Evolutionary conservation across 2,113 vertebrate genomes (phyloP).

Genomic region (Carassius gibelio): DNA sequence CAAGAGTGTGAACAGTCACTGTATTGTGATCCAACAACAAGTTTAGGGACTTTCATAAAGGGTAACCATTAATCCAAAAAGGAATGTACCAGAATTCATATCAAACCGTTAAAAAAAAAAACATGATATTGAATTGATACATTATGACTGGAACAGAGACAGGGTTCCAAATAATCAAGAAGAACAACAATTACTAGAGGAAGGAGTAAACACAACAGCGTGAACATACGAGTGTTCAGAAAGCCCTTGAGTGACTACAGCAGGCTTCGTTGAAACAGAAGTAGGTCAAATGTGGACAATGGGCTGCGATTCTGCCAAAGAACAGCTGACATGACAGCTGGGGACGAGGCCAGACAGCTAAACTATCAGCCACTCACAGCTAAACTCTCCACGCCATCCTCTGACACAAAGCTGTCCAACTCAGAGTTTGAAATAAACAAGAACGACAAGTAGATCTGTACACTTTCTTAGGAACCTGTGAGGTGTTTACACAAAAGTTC

Average conservation of each 20-base stretch:
- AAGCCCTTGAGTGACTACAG: conserved; percentile 58
- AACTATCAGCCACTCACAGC: conserved; percentile 31
- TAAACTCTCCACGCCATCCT: background rate
- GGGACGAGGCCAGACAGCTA: conserved; percentile 62
- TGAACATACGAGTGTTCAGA: conserved; percentile 32
- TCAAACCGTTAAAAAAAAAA: background rate
- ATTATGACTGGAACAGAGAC: background rate
- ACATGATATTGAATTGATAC: background rate
- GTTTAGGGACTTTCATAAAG: background rate
- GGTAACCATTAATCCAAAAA: background rate
- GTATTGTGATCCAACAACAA: background rate
- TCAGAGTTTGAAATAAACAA: background rate
- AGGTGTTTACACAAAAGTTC: too few relatives aligned
- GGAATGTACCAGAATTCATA: background rate
- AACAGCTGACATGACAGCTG: conserved; percentile 71
- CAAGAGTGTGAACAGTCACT: background rate
- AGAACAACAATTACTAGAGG: conserved; percentile 22
- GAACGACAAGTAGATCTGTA: background rate
- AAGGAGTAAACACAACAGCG: conserved; percentile 14
- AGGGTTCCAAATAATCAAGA: background rate
- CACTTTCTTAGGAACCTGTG: background rate
- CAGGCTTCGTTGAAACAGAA: conserved; percentile 60
- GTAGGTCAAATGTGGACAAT: conserved; percentile 71
- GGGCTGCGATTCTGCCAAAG: conserved; percentile 64
- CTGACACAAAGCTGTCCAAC: conserved; percentile 29